Percentiles rank a stretch among this genome's conserved stretches.
phyloP scores from a whole-genome alignment of 2,797 vertebrate genomes.

The Astyanax mexicanus region DNA sequence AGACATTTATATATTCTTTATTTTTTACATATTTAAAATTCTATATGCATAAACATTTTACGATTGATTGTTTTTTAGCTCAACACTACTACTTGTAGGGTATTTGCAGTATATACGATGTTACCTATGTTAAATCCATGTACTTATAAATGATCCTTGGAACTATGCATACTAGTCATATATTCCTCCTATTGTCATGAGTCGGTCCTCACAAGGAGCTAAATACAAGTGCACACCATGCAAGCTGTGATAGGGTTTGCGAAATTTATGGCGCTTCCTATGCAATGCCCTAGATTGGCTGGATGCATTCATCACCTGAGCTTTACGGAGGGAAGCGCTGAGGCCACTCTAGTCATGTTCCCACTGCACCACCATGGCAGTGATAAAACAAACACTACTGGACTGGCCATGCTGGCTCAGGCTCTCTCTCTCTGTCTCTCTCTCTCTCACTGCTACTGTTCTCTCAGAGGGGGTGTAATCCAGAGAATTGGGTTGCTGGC shows the following conservation, averaged over 20 bases:
- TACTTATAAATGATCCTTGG: no score
- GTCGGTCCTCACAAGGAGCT: background rate
- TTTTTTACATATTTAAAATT: no score
- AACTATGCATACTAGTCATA: no score
- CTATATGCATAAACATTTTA: no score
- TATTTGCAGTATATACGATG: no score
- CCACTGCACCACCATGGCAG: conserved; percentile 70
- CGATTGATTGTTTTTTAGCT: no score
- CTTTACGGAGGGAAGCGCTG: conserved; percentile 77
- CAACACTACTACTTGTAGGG: no score
- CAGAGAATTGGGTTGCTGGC: conserved; percentile 70
- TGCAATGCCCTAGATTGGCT: conserved; percentile 82
- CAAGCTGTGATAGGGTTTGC: conserved; percentile 73
- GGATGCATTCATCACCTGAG: conserved; percentile 84
- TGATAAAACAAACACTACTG: conserved; percentile 78
- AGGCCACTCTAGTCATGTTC: conserved; percentile 77
- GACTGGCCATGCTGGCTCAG: conserved; percentile 68
- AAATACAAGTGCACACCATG: conserved; percentile 60
- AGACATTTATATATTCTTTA: no score
- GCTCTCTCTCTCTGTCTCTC: conserved; percentile 52
- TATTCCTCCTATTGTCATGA: background rate
- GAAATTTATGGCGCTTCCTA: conserved; percentile 87
- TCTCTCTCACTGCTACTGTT: conserved; percentile 24
- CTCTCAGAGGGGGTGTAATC: conserved; percentile 62
- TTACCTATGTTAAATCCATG: no score